Conservation (phyloP, 2,113 vertebrate species). For the Apus apus region DNA sequence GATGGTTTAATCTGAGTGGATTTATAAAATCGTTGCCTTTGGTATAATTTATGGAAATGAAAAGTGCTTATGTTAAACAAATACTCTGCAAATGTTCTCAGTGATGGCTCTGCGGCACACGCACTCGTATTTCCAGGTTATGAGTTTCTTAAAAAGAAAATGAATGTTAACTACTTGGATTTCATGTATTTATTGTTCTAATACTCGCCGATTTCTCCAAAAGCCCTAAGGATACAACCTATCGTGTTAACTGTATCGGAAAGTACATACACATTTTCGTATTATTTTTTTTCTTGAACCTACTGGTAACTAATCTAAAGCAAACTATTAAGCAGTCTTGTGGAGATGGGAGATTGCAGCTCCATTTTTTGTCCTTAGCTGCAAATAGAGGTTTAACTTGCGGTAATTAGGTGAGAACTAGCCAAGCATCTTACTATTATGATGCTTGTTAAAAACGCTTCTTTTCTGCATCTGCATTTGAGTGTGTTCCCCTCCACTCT, state of each 20-base stretch:
- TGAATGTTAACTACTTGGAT: conserved; percentile 22
- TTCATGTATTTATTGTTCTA: conserved; percentile 62
- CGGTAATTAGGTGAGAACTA: conserved; percentile 95
- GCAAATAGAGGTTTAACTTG: conserved; percentile 93
- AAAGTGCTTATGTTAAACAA: conserved; percentile 69
- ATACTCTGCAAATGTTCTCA: conserved; percentile 41
- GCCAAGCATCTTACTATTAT: conserved; percentile 96
- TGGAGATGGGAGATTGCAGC: conserved; percentile 73
- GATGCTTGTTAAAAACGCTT: conserved; percentile 94
- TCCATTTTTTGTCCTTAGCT: conserved; percentile 80
- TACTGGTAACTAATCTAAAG: conserved; percentile 59
- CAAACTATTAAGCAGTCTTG: conserved; percentile 72
- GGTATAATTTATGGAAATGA: conserved; percentile 76
- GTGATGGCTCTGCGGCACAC: neutral
- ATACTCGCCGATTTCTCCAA: conserved; percentile 36
- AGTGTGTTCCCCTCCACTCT: conserved; percentile 93
- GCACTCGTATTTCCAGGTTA: conserved; percentile 13
- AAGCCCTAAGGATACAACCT: conserved; percentile 22
- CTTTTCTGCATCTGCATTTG: conserved; percentile 94
- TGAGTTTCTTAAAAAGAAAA: conserved; percentile 42
- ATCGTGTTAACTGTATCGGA: conserved; percentile 45
- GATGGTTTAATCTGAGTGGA: conserved; percentile 60
- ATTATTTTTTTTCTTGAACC: neutral
- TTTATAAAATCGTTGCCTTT: conserved; percentile 69
- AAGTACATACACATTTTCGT: conserved; percentile 33